Conservation (phyloP, 2,888 invertebrate species). For the Hirtodrosophila cameraria region DNA sequence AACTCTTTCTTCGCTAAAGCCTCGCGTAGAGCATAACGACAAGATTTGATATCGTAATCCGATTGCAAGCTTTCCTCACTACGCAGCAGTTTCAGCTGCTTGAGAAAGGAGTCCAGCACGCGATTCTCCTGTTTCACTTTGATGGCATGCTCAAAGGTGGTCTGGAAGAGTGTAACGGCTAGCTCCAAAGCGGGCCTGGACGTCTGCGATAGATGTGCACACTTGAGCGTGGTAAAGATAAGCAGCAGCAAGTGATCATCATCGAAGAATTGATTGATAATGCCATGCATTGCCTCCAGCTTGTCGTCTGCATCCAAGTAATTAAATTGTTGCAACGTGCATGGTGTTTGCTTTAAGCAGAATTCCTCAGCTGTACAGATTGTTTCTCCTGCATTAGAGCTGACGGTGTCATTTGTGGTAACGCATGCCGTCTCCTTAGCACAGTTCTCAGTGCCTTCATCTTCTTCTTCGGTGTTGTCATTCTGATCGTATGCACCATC, state of each 20-base stretch:
- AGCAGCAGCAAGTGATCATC: constrained; percentile 81
- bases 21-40: constrained; percentile 81
- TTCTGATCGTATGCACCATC: constrained; percentile 78
- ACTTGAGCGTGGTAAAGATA: constrained; percentile 83
- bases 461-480: constrained; percentile 83
- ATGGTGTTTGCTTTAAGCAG: constrained; percentile 79
- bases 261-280: constrained; percentile 76
- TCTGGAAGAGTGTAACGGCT: constrained; percentile 77
- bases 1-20: constrained; percentile 75
- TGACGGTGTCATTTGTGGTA: constrained; percentile 64
- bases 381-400: constrained; percentile 55
- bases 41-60: constrained; percentile 78
- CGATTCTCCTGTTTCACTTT: constrained; percentile 81
- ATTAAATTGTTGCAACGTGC: constrained; percentile 79
- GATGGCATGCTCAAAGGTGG: constrained; percentile 82
- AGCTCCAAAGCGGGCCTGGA: constrained; percentile 81
- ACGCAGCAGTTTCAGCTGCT: constrained; percentile 82
- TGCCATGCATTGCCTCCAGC: constrained; percentile 75
- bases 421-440: constrained; percentile 73
- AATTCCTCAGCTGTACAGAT: constrained; percentile 74
- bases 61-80: constrained; percentile 82
- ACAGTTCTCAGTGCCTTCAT: constrained; percentile 64
- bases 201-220: constrained; percentile 78
- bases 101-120: constrained; percentile 82
- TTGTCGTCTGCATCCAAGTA: constrained; percentile 77